A percentile compares a stretch with the other conserved stretches of the same genome.
Evolutionary conservation across 1,140 invertebrate species (phyloP).

Genomic region (Brachionus calyciflorus): DNA sequence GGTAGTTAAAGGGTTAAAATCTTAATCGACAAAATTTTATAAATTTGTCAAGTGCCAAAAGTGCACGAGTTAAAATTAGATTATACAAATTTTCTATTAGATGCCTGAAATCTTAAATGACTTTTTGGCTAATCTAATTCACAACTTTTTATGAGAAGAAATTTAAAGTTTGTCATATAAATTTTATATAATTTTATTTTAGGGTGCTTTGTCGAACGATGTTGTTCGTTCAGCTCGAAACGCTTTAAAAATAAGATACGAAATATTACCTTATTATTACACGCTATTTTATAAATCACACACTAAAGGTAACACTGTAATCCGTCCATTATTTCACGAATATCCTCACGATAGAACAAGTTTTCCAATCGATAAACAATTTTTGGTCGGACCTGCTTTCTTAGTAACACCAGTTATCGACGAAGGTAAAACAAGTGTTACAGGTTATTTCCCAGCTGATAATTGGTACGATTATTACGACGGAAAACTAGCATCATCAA

Average conservation of each 20-base stretch:
- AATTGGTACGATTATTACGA: conserved; percentile 61
- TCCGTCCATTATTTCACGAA: conserved; percentile 70
- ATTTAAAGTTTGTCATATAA: too few species aligned
- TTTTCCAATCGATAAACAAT: conserved; percentile 73
- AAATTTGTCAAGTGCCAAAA: too few species aligned
- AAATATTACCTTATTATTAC: conserved; percentile 76
- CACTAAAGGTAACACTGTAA: conserved; percentile 69
- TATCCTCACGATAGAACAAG: conserved; percentile 67
- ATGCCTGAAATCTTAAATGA: too few species aligned
- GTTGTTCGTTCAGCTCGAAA: conserved; percentile 65
- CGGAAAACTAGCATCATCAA: conserved; percentile 47
- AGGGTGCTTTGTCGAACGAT: conserved; percentile 48
- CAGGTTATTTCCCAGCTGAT: conserved; percentile 58
- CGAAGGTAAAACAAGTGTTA: conserved; percentile 48
- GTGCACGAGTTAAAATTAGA: too few species aligned
- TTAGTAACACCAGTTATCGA: conserved; percentile 71
- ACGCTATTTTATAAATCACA: conserved; percentile 75
- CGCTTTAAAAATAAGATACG: conserved; percentile 70
- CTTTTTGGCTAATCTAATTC: too few species aligned
- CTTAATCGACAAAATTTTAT: too few species aligned
- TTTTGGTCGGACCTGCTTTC: conserved; percentile 73
- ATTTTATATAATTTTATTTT: conserved; percentile 25
- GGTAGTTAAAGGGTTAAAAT: too few species aligned
- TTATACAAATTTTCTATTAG: too few species aligned
- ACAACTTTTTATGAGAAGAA: too few species aligned